Percentiles rank a stretch among this genome's conserved stretches.
These are phyloP conservation scores for Subacronicta megacephala DNA, from an alignment of 2,888 invertebrate species.

Conservation along the genomic window DNA sequence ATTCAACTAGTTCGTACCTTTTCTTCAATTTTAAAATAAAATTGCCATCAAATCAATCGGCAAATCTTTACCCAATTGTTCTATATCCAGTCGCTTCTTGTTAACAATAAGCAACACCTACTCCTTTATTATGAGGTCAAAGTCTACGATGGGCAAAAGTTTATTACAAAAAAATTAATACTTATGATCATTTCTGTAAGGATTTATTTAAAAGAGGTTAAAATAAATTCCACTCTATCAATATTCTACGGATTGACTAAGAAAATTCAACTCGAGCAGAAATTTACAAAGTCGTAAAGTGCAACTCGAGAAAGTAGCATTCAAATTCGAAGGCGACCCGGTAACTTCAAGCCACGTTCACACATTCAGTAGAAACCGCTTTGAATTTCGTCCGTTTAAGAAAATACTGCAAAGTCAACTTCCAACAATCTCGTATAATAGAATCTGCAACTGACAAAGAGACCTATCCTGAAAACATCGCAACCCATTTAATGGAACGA, in stretches of 20 bases:
- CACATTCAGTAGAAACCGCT: constrained; percentile 40
- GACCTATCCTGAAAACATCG: constrained; percentile 43
- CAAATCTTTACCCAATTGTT: too few relatives aligned
- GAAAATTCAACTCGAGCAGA: constrained; percentile 2
- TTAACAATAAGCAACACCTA: too few relatives aligned
- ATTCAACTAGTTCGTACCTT: too few relatives aligned
- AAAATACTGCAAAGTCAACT: constrained; percentile 50
- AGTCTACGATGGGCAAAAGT: too few relatives aligned
- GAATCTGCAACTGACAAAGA: constrained; percentile 52
- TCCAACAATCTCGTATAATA: constrained; percentile 48
- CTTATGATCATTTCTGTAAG: too few relatives aligned
- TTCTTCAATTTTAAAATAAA: too few relatives aligned
- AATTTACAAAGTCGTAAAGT: constrained; percentile 21
- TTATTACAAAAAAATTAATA: too few relatives aligned
- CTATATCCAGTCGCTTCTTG: too few relatives aligned
- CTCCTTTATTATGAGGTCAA: too few relatives aligned
- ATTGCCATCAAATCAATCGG: too few relatives aligned
- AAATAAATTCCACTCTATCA: neutral
- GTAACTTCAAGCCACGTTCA: constrained; percentile 36
- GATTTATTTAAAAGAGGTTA: neutral
- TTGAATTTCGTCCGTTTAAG: constrained; percentile 45
- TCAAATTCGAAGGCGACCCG: constrained; percentile 43
- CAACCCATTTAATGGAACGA: constrained; percentile 41
- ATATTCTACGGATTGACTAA: neutral
- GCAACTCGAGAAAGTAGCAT: constrained; percentile 30